Base-by-base conservation (phyloP, 2,113 vertebrate species). In the Sander vitreus region DNA sequence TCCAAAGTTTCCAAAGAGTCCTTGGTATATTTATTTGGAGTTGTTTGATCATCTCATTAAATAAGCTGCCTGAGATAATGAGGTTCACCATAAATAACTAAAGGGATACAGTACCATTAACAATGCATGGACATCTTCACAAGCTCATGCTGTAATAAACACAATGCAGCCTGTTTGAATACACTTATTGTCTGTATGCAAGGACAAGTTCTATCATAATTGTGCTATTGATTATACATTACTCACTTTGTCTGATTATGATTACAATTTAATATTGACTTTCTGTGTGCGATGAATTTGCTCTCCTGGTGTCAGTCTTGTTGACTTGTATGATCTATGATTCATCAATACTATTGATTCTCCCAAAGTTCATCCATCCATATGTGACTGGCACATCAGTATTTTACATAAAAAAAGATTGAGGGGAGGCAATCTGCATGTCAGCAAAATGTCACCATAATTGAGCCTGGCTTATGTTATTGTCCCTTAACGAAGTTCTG, bases 181-280 rank as follows among this genome's bases (percentile, higher is more conserved):
- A 71, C 74, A 66, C 81, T 59, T 73, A 81, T 85, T 85, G 68
- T 85, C 85, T 85, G 73, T 48, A 81, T 63, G 60, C 74, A 88
- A 92, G 81, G 87, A 90, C 84, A 67, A 87, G 92, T 94, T 94
- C 93, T 95, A 96, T 95, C 95, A 96, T 96, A 95, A 96, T 97
- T 95, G 94, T 93, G 93, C 87, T 96, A 98, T 98, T 96, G 97
- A 98, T 97, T 97, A 95, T 87, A 96, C 96, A 96, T 97, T 96
- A 96, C 96, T 96, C 96, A 97, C 94, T 96, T 96, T 96, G 96
- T 96, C 96, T 95, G 94, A 94, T 95, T 95, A 95, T 97, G 97
- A 97, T 97, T 96, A 96, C 96, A 97, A 96, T 96, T 96, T 96
- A 94, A 95, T 96, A 95, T 95, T 94, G 96, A 95, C 95, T 95